Conservation (phyloP, 2,113 vertebrate genomes). For the Cyanoliseus patagonus region DNA sequence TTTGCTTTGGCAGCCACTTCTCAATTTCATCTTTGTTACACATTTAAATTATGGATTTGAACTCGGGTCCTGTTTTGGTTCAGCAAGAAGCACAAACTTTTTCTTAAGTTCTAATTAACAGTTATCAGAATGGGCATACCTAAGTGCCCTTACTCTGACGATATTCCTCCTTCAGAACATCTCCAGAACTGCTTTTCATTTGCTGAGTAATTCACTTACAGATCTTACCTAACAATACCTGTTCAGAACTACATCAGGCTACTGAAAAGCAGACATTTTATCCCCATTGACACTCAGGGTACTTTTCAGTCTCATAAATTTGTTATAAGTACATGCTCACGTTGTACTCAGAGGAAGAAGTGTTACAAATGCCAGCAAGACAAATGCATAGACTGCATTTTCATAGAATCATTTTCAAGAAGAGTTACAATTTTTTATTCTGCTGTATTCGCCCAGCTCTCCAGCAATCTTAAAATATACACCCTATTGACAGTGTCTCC, state of each 20-base stretch:
- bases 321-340: not conserved
- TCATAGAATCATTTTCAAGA: not conserved
- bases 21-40: not conserved
- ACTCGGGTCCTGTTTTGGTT: not conserved
- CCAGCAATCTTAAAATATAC: not conserved
- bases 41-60: not conserved
- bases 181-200: not conserved
- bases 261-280: not conserved
- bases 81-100: not conserved
- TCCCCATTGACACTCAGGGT: not conserved
- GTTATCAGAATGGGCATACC: not conserved
- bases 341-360: not conserved
- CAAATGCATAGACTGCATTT: not conserved
- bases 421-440: not conserved
- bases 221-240: not conserved
- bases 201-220: not conserved
- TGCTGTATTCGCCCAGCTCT: not conserved
- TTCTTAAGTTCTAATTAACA: not conserved
- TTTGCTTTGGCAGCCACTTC: not conserved
- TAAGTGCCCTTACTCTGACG: not conserved
- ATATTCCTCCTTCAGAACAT: not conserved
- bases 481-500: not conserved
- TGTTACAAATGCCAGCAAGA: not conserved
- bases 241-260: not conserved
- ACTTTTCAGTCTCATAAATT: not conserved